Evolutionary conservation across 2,113 vertebrate genomes (phyloP).

Genomic region (Sakesphorus luctuosus): DNA sequence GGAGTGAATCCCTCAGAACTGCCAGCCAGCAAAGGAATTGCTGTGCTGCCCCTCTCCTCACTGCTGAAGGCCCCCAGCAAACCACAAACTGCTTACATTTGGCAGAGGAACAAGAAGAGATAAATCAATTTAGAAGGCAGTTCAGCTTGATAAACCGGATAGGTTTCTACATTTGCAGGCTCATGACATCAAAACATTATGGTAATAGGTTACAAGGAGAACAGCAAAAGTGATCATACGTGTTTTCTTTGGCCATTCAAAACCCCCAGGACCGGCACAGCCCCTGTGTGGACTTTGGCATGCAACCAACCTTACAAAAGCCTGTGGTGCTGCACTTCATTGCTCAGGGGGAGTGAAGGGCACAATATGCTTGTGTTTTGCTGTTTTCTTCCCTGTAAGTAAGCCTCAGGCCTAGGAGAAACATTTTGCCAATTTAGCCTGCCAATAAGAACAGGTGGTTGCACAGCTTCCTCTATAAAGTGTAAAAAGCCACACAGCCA

Average conservation of each 20-base stretch:
- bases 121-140: slow-evolving; percentile 24
- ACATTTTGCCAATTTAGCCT: background rate
- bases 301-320: background rate
- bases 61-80: background rate
- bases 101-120: background rate
- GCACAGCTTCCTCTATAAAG: slow-evolving; percentile 43
- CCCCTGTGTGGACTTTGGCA: background rate
- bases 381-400: background rate
- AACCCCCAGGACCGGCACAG: background rate
- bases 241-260: background rate
- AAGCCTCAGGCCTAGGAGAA: background rate
- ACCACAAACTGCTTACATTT: background rate
- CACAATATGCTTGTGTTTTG: background rate
- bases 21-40: background rate
- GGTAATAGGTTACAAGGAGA: background rate
- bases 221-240: background rate
- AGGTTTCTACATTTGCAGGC: background rate
- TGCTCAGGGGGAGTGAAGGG: background rate
- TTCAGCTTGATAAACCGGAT: slow-evolving; percentile 13
- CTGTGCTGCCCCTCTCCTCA: background rate
- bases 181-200: background rate
- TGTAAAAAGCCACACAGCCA: background rate
- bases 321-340: accelerated
- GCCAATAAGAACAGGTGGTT: slow-evolving; percentile 41
- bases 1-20: accelerated